Evolutionary conservation across 2,888 invertebrate genomes (phyloP).

Genomic region (Sinohyriopsis cumingii): DNA sequence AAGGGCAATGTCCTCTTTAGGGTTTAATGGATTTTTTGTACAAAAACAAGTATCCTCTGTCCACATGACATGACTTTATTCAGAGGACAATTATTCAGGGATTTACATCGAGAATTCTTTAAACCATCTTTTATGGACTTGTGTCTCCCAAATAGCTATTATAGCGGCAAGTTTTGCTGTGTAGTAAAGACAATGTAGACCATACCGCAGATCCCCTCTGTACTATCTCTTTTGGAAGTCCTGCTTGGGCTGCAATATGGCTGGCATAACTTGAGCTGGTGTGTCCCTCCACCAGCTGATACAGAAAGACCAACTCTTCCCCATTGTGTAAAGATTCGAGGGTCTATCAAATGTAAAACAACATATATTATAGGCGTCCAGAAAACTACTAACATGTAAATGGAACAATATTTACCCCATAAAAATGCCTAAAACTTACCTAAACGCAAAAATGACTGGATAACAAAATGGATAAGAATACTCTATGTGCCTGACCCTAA

Average conservation of each 20-base stretch:
- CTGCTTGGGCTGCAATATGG: conserved; percentile 78
- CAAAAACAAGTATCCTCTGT: no score
- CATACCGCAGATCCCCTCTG: conserved; percentile 73
- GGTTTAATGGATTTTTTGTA: no score
- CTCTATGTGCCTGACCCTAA: no score
- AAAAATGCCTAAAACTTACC: neutral
- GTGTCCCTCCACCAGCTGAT: conserved; percentile 78
- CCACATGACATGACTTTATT: no score
- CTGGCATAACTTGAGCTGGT: conserved; percentile 80
- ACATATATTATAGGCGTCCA: neutral
- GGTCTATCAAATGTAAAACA: conserved; percentile 72
- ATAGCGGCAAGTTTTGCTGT: no score
- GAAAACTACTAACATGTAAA: neutral
- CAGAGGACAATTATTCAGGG: no score
- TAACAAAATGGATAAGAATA: no score
- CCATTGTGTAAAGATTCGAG: conserved; percentile 78
- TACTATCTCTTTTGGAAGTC: conserved; percentile 75
- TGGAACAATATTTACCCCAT: neutral
- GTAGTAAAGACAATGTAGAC: neutral
- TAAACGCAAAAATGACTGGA: no score
- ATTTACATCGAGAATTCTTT: no score
- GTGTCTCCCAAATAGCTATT: no score
- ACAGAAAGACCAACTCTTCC: conserved; percentile 80
- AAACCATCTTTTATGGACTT: no score
- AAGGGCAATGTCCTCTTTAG: no score